phyloP scores from a whole-genome alignment of 2,797 vertebrate genomes.

The Pantherophis alleghaniensis region DNA sequence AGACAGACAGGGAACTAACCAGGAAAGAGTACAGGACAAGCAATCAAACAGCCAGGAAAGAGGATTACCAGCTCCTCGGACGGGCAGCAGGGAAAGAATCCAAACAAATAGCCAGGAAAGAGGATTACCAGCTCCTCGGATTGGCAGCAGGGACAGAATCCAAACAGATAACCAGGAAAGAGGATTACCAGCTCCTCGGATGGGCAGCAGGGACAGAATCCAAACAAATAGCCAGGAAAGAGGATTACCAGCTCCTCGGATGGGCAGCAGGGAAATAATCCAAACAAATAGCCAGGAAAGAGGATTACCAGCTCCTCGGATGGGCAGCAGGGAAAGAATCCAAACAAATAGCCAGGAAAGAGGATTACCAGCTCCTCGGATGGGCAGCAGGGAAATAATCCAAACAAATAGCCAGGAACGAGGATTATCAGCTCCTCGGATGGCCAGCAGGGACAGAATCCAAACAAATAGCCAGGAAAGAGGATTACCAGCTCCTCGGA shows the following conservation, averaged over 20 bases:
- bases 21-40: slow-evolving; percentile 53
- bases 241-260: too few relatives aligned
- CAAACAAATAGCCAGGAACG: slow-evolving; percentile 52
- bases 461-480: slow-evolving; percentile 55
- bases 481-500: slow-evolving; percentile 32
- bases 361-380: not conserved
- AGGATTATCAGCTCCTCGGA: slow-evolving; percentile 32
- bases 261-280: too few relatives aligned
- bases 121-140: slow-evolving; percentile 31
- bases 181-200: too few relatives aligned
- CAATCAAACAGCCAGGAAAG: slow-evolving; percentile 54
- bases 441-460: slow-evolving; percentile 46
- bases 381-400: slow-evolving; percentile 46
- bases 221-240: too few relatives aligned
- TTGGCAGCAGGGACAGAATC: slow-evolving; percentile 44
- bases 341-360: too few relatives aligned
- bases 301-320: too few relatives aligned
- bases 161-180: slow-evolving; percentile 7
- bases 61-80: slow-evolving; percentile 33
- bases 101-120: slow-evolving; percentile 55
- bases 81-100: slow-evolving; percentile 47
- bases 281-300: too few relatives aligned
- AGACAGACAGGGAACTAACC: slow-evolving; percentile 40
- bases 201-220: too few relatives aligned
- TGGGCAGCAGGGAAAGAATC: too few relatives aligned